Evolutionary conservation across 2,888 invertebrate genomes (phyloP), one percentile per base, ranked within the genome.

Genomic region (Phaonia tiefii): DNA sequence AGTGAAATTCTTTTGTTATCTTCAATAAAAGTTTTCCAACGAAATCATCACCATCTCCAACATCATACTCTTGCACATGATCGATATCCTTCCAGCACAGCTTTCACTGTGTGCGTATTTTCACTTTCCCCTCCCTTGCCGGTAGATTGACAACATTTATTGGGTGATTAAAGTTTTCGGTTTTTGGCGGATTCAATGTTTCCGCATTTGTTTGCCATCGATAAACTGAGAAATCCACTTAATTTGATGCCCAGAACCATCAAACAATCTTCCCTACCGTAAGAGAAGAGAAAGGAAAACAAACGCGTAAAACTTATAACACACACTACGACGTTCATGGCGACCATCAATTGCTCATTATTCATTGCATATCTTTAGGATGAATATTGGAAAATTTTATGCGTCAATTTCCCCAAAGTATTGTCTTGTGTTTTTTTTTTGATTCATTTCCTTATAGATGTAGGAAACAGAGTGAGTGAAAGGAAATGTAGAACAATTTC

Each of bases 261-360:
- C 37, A 1, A 51, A 22, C 22, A 7, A 20, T 20, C 20, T 51
- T 20, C 17, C 22, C 11, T 51, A 51, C 20, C 20, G 17, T 51
- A 22, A 31, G 31, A 8, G 8, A 31, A 31, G n/a, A n/a, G 2
- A 49, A 17, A 31, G 31, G 31, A 31, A 31, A 31, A n/a, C n/a
- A 5, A 49, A 17, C 17, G n/a, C 15, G 49, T 49, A 51, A 17
- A 51, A 51, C 51, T 51, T 51, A 31, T 31, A 31, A 8, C 31
- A 54, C 37, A 37, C 13, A 15, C 17, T 2, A 42, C 11, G 37
- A 15, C 60, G 13, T 15, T 37, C 25, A 51, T 13, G 65, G 67
- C 73, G 77, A 75, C 79, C 79, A 84, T 81, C 79, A 83, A 84
- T 84, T 75, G 82, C 80, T 82, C 80, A 84, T 82, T 80, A 83